Conservation (phyloP, 2,797 vertebrate species). For the Lagodon rhomboides region DNA sequence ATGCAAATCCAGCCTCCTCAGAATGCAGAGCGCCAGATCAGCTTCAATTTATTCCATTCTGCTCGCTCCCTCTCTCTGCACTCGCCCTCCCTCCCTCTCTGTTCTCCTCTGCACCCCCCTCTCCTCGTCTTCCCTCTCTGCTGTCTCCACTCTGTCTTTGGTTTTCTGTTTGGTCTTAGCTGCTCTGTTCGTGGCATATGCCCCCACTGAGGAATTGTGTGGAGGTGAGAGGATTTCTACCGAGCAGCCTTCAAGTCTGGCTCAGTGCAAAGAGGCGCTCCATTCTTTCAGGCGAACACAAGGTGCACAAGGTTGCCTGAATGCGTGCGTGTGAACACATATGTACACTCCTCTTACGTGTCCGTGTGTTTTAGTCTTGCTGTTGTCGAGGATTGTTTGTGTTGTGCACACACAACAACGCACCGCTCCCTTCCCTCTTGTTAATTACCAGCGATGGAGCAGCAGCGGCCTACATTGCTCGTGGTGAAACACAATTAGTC, state of each 20-base stretch:
- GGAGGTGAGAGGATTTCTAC: slow-evolving; percentile 70
- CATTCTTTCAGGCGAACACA: slow-evolving; percentile 59
- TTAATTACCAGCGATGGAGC: slow-evolving; percentile 75
- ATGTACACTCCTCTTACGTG: background rate
- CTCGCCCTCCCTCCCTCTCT: slow-evolving; percentile 60
- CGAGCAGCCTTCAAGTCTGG: slow-evolving; percentile 56
- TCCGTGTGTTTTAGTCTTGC: slow-evolving; percentile 29
- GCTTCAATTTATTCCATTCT: slow-evolving; percentile 87
- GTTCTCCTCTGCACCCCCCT: slow-evolving; percentile 10
- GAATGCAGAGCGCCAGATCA: slow-evolving; percentile 87
- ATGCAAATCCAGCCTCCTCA: slow-evolving; percentile 87
- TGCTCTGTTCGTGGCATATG: slow-evolving; percentile 76
- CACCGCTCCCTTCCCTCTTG: slow-evolving; percentile 48
- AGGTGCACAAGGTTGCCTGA: slow-evolving; percentile 45
- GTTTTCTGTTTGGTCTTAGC: slow-evolving; percentile 78
- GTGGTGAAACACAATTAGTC: slow-evolving; percentile 82
- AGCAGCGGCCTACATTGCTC: slow-evolving; percentile 59
- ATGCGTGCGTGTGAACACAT: slow-evolving; percentile 38
- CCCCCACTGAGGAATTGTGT: slow-evolving; percentile 69
- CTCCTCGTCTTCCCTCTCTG: slow-evolving; percentile 22
- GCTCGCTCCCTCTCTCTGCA: slow-evolving; percentile 66
- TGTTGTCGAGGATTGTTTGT: slow-evolving; percentile 44
- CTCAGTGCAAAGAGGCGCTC: slow-evolving; percentile 62
- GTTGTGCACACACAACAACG: slow-evolving; percentile 51
- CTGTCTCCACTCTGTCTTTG: slow-evolving; percentile 69